Conservation (phyloP, 2,797 vertebrate species). For the Lophius americanus region DNA sequence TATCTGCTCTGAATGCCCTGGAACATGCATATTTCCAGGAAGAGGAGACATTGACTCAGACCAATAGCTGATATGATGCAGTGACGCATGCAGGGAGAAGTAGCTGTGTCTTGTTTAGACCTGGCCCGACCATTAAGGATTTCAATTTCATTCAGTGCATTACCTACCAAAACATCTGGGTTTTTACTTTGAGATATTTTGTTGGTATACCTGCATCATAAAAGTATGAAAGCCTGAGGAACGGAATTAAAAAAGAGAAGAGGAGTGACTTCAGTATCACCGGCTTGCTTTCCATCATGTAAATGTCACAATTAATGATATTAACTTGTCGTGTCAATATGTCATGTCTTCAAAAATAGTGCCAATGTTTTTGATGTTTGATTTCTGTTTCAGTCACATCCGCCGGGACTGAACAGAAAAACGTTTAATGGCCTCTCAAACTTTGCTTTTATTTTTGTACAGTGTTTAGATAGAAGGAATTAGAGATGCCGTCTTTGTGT, state of each 20-base stretch:
- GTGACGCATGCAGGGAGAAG: slow-evolving; percentile 32
- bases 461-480: slow-evolving; percentile 25
- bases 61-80: slow-evolving; percentile 54
- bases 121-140: slow-evolving; percentile 35
- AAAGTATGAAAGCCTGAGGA: slow-evolving; percentile 46
- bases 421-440: slow-evolving; percentile 27
- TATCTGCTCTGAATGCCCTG: slow-evolving; percentile 87
- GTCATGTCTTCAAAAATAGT: slow-evolving; percentile 51
- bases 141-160: slow-evolving; percentile 42
- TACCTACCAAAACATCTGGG: slow-evolving; percentile 36
- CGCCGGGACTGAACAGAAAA: slow-evolving; percentile 23
- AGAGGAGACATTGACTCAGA: slow-evolving; percentile 60
- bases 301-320: slow-evolving; percentile 56
- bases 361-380: slow-evolving; percentile 62
- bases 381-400: slow-evolving; percentile 29
- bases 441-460: slow-evolving; percentile 34
- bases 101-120: slow-evolving; percentile 47
- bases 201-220: slow-evolving; percentile 43
- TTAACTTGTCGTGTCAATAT: slow-evolving; percentile 31
- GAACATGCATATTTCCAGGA: slow-evolving; percentile 85
- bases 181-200: slow-evolving; percentile 41
- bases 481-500: slow-evolving; percentile 2
- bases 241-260: slow-evolving; percentile 40
- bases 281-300: slow-evolving; percentile 40
- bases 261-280: slow-evolving; percentile 40